Evolutionary conservation across 2,113 vertebrate species (phyloP).

Genomic region (Salminus brasiliensis): DNA sequence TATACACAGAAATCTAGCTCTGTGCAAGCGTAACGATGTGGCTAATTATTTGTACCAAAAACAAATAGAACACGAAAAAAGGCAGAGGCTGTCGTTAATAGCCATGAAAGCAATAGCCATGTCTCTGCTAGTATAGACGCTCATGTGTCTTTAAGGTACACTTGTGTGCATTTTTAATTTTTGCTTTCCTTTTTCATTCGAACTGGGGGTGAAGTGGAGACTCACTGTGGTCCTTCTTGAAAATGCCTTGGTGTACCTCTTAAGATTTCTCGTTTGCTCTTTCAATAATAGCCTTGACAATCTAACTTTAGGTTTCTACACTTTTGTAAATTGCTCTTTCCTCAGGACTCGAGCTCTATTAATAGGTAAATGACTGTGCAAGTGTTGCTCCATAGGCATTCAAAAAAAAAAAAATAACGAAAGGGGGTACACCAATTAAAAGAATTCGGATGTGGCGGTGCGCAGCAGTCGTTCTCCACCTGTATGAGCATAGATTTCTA

Average conservation of each 20-base stretch:
- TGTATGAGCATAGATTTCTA: neutral
- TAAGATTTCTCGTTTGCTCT: slow-evolving; percentile 26
- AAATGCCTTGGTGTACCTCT: slow-evolving; percentile 16
- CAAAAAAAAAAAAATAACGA: neutral
- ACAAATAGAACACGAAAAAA: neutral
- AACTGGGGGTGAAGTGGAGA: neutral
- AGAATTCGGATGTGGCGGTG: neutral
- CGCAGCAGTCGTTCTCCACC: neutral
- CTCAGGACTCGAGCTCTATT: slow-evolving; percentile 21
- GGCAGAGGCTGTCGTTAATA: slow-evolving; percentile 19
- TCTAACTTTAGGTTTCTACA: slow-evolving; percentile 35
- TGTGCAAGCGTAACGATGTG: slow-evolving; percentile 16
- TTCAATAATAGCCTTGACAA: slow-evolving; percentile 55
- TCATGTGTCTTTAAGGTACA: slow-evolving; percentile 9
- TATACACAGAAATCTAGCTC: slow-evolving; percentile 4
- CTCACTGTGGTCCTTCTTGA: slow-evolving; percentile 13
- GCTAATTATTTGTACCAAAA: slow-evolving; percentile 27
- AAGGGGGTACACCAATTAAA: neutral
- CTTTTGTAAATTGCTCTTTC: slow-evolving; percentile 47
- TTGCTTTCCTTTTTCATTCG: neutral
- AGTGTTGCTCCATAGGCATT: slow-evolving; percentile 23
- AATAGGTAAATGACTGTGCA: slow-evolving; percentile 15
- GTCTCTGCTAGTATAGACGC: slow-evolving; percentile 14
- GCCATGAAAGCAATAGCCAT: slow-evolving; percentile 39
- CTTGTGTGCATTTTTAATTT: slow-evolving; percentile 3